Conservation (phyloP, 1,140 invertebrate species). For the Phortica variegata region DNA sequence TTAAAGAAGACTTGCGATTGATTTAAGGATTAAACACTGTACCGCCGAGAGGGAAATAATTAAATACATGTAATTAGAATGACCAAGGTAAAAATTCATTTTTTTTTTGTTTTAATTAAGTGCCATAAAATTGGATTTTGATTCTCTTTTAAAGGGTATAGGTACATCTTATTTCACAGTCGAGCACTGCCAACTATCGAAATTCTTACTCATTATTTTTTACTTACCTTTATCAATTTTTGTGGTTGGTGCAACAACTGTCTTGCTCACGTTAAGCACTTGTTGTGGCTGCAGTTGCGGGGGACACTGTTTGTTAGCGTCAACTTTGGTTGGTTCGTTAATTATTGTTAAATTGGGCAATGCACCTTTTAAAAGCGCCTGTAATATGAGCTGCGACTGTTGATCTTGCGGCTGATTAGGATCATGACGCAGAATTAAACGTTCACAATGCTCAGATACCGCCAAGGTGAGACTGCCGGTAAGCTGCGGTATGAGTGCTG, state of each 20-base stretch:
- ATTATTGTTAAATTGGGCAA: conserved; percentile 56
- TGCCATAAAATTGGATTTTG: neutral
- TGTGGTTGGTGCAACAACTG: conserved; percentile 12
- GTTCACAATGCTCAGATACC: conserved; percentile 51
- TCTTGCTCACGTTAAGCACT: conserved; percentile 19
- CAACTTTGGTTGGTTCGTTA: conserved; percentile 47
- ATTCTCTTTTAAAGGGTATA: no score
- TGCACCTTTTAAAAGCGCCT: conserved; percentile 51
- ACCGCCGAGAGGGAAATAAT: no score
- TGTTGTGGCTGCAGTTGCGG: conserved; percentile 6
- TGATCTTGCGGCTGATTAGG: conserved; percentile 53
- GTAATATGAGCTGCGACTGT: conserved; percentile 52
- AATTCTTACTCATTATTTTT: neutral
- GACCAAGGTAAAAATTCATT: no score
- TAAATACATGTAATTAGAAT: no score
- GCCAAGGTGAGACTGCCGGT: conserved; percentile 51
- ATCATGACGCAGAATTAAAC: conserved; percentile 49
- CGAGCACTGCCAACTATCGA: neutral
- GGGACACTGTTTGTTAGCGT: conserved; percentile 21
- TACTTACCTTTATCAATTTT: conserved; percentile 38
- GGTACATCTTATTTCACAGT: no score
- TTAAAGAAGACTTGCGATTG: no score
- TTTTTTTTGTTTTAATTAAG: conserved; percentile 32
- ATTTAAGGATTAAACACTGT: no score
- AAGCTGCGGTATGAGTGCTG: conserved; percentile 45